Evolutionary conservation across 2,113 vertebrate genomes (phyloP).

Genomic region (Setophaga kirtlandii): DNA sequence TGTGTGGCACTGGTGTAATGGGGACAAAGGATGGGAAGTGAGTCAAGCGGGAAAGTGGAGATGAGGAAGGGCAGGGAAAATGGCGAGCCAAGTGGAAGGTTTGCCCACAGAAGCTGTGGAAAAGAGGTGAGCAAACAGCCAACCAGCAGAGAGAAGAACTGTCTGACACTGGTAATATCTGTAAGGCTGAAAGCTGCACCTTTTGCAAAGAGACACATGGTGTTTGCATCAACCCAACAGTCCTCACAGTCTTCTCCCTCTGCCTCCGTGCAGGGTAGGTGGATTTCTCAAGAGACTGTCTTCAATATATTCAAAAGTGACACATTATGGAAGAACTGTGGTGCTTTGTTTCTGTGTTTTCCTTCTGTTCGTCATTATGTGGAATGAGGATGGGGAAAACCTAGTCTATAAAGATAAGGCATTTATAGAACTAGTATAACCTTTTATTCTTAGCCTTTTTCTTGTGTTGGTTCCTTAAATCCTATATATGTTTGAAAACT

Average conservation of each 20-base stretch:
- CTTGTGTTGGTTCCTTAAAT: not conserved
- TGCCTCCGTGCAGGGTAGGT: not conserved
- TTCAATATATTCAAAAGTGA: not conserved
- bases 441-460: not conserved
- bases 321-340: not conserved
- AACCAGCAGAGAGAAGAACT: not conserved
- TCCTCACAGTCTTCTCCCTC: not conserved
- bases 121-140: not conserved
- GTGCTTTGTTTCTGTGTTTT: not conserved
- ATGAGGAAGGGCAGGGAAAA: not conserved
- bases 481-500: not conserved
- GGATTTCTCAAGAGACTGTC: not conserved
- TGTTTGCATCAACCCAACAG: not conserved
- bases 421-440: not conserved
- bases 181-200: not conserved
- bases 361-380: not conserved
- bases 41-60: not conserved
- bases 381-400: not conserved
- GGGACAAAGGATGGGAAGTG: not conserved
- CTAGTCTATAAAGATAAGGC: not conserved
- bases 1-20: not conserved
- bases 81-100: rapidly evolving
- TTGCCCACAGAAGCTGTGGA: not conserved
- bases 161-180: rapidly evolving
- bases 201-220: not conserved